A percentile compares a stretch with the other conserved stretches of the same genome.
Conservation (phyloP, 2,113 vertebrate genomes). For the Acrocephalus kingi region DNA sequence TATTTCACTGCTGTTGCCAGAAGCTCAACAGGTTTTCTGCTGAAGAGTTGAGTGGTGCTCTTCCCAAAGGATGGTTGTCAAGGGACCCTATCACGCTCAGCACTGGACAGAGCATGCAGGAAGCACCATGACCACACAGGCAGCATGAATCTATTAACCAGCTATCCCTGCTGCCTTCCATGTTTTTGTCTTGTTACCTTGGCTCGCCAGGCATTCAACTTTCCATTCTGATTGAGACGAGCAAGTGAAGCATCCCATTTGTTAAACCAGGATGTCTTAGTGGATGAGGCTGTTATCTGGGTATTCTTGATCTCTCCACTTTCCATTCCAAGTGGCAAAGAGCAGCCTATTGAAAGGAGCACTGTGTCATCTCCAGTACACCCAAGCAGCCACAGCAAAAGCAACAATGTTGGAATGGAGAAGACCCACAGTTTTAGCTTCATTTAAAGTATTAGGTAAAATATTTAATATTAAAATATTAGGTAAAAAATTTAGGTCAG, state of each 20-base stretch:
- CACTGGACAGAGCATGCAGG: neutral
- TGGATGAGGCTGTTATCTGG: slow-evolving; percentile 83
- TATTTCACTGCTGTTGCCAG: neutral
- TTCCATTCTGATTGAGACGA: slow-evolving; percentile 81
- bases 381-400: neutral
- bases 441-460: neutral
- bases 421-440: neutral
- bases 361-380: neutral
- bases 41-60: neutral
- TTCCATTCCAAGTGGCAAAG: slow-evolving; percentile 87
- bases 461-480: neutral
- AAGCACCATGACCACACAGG: neutral
- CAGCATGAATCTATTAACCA: neutral
- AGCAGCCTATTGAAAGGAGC: slow-evolving; percentile 77
- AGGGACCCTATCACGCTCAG: neutral
- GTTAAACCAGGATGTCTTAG: slow-evolving; percentile 73
- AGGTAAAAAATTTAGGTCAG: neutral
- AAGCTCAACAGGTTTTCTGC: neutral
- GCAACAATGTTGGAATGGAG: neutral
- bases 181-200: slow-evolving; percentile 73
- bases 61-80: neutral
- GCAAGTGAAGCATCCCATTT: slow-evolving; percentile 80
- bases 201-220: slow-evolving; percentile 85
- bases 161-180: neutral
- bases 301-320: slow-evolving; percentile 71